Conservation (phyloP, 2,888 invertebrate species). For the Lycocerus yunnanus region DNA sequence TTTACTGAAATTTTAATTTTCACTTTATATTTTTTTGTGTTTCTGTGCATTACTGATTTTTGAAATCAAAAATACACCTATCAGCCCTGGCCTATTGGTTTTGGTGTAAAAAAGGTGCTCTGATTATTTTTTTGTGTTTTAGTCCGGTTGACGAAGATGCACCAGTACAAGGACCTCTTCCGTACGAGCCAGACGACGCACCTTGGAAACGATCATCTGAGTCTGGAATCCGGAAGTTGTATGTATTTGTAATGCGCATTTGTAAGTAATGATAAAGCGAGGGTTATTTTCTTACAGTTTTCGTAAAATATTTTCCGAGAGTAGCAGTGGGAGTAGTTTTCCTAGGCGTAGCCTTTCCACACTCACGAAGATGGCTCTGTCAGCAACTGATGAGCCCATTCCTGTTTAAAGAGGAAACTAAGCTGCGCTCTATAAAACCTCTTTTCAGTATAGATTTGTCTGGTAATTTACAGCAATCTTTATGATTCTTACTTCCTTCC, state of each 20-base stretch:
- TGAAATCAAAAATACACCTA: too few species aligned
- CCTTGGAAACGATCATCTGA: slow-evolving; percentile 86
- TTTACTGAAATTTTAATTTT: too few species aligned
- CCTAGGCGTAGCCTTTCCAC: slow-evolving; percentile 81
- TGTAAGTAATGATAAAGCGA: background rate
- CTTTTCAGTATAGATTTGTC: slow-evolving; percentile 32
- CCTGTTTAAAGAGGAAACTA: slow-evolving; percentile 42
- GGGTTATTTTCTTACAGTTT: slow-evolving; percentile 65
- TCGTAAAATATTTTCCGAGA: slow-evolving; percentile 87
- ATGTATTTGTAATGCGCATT: slow-evolving; percentile 54
- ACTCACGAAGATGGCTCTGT: slow-evolving; percentile 74
- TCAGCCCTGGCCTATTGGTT: too few species aligned
- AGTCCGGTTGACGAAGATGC: slow-evolving; percentile 74
- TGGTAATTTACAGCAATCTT: slow-evolving; percentile 40
- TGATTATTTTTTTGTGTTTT: background rate
- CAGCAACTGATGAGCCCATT: slow-evolving; percentile 52
- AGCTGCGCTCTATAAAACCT: background rate
- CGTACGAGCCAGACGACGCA: slow-evolving; percentile 96
- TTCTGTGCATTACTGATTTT: too few species aligned
- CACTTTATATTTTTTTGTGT: too few species aligned
- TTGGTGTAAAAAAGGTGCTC: too few species aligned
- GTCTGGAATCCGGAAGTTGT: slow-evolving; percentile 91
- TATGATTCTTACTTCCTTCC: slow-evolving; percentile 33
- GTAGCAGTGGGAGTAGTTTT: slow-evolving; percentile 72
- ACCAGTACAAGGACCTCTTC: slow-evolving; percentile 95